Conservation (phyloP, 2,113 vertebrate genomes). For the Thoracochromis brauschi region DNA sequence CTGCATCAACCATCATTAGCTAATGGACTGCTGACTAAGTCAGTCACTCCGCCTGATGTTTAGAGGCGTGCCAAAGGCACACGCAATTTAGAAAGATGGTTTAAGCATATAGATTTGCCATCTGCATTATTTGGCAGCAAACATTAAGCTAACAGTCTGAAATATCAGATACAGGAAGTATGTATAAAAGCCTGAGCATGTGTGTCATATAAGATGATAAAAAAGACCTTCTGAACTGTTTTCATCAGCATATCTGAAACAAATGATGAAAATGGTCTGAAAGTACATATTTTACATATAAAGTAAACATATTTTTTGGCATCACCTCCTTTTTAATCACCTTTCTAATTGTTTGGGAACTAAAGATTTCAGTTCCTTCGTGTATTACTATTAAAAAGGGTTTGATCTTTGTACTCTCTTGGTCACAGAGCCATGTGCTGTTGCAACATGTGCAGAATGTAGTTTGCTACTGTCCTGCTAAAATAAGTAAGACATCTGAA, state of each 20-base stretch:
- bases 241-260: not conserved
- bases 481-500: not conserved
- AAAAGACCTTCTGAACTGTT: not conserved
- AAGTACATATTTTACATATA: not conserved
- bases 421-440: not conserved
- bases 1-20: slow-evolving; percentile 54
- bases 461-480: not conserved
- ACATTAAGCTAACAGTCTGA: not conserved
- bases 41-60: slow-evolving; percentile 16
- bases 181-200: not conserved
- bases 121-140: not conserved
- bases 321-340: not conserved
- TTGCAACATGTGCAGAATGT: not conserved
- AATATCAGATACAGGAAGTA: not conserved
- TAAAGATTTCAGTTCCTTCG: not conserved
- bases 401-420: not conserved
- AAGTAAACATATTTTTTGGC: not conserved
- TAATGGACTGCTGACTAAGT: slow-evolving; percentile 67
- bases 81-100: slow-evolving; percentile 9
- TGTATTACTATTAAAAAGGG: not conserved
- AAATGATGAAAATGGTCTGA: not conserved
- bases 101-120: slow-evolving; percentile 9
- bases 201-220: not conserved
- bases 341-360: not conserved
- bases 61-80: slow-evolving; percentile 27